Percentiles rank a stretch among this genome's conserved stretches.
Conservation (phyloP, 2,113 vertebrate genomes). For the Toxotes chatareus region DNA sequence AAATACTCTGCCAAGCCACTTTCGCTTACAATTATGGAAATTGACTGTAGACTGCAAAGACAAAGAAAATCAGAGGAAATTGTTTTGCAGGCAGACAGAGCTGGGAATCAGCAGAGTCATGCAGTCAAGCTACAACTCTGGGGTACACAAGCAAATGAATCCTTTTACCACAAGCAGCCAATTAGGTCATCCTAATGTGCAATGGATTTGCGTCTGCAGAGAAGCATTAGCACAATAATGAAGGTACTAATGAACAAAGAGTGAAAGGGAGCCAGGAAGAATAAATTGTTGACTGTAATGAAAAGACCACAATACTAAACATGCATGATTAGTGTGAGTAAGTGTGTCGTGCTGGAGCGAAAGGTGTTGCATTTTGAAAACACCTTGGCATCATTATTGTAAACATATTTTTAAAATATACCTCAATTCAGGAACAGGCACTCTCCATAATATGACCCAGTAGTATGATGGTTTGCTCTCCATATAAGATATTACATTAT, state of each 20-base stretch:
- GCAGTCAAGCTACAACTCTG: constrained; percentile 24
- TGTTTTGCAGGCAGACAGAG: constrained; percentile 41
- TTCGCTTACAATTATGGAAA: constrained; percentile 54
- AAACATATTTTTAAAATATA: too few species aligned
- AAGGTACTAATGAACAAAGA: constrained; percentile 63
- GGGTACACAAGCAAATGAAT: constrained; percentile 24
- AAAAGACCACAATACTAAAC: constrained; percentile 35
- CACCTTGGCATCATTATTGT: constrained; percentile 6
- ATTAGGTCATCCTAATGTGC: constrained; percentile 50
- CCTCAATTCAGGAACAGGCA: too few species aligned
- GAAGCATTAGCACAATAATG: constrained; percentile 59
- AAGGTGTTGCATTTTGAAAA: constrained; percentile 29
- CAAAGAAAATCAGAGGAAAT: constrained; percentile 45
- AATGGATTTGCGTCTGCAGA: constrained; percentile 39
- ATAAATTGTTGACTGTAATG: constrained; percentile 37
- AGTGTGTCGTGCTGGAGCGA: constrained; percentile 6
- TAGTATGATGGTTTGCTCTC: too few species aligned
- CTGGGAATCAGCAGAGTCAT: constrained; percentile 35
- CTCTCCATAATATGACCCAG: too few species aligned
- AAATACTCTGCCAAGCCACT: constrained; percentile 28
- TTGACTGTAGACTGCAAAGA: constrained; percentile 35
- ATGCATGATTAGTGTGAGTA: constrained; percentile 31
- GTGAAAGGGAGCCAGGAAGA: constrained; percentile 30
- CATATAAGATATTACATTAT: too few species aligned
- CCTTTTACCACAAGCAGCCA: constrained; percentile 46